Evolutionary conservation across 1,140 invertebrate species (phyloP), one percentile per base, ranked within the genome.

Genomic region (Nasonia longicornis): DNA sequence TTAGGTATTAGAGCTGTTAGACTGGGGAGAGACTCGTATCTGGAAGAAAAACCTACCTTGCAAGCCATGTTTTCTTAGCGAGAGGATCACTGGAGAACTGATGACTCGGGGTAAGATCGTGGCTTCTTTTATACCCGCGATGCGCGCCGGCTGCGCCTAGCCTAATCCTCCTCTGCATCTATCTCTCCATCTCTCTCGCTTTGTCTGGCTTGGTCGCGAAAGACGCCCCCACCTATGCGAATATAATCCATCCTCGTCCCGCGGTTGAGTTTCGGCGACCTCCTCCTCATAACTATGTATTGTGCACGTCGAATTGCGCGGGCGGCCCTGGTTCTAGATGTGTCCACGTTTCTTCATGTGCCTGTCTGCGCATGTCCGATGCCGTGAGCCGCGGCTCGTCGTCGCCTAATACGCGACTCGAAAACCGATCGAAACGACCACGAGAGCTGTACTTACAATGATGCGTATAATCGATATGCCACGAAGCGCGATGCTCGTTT

Each of bases 91-190:
- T 81, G 85, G 81, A 87, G 85, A 85, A 91, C 90, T 91, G 90
- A 90, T 90, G 86, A 83, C 85, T 85, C 67, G 74, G 87, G 87
- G 86, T 88, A 80, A 88, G 83, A 90, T 87, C 77, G 85, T 66
- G 83, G 86, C 87, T 85, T 87, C 88, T 90, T 91, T 89, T 91
- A 91, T 90, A 90, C 87, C 85, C 79, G 48, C 79, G 85, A 88
- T 87, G 85, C 83, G 85, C 83, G 85, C 82, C 58, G 76, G 77
- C 35, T n/a, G 20, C 20, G 35, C 69, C 26, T n/a, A 71, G 35
- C 20, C 69, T 71, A 31, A 31, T 71, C 35, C 31, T 31, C 35
- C 26, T 31, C 69, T 87, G 14, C 35, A 48, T 77, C 42, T 22
- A 52, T 31, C 67, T 22, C 4, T 78, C 52, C 38, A 63, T 72